Evolutionary conservation across 2,113 vertebrate species (phyloP), one percentile per base, ranked within the genome.

Genomic region (Sapayoa aenigma): DNA sequence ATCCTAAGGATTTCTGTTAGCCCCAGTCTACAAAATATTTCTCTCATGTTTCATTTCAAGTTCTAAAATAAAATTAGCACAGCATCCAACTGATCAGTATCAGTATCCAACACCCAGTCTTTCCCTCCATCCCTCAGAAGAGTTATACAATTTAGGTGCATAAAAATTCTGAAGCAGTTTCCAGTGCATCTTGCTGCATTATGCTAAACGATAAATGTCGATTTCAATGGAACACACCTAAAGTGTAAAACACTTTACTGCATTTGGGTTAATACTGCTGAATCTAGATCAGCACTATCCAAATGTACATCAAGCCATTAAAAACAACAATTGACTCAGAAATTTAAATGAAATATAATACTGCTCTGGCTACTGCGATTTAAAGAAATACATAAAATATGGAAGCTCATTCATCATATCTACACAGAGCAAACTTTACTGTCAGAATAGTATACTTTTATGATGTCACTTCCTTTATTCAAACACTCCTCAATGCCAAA

Each of bases 141-240:
- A 92, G 84, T 24, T 91, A 74, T 5, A 59, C 53, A 89, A 92
- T 59, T 75, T 92, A 55, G 42, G 37, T 44, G 76, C 19, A 50
- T 33, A 85, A 87, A 94, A 89, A 68, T 41, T 52, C 46, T 16
- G n/a, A 95, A 93, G 46, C 63, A 92, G 87, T 83, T 41, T 93
- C 60, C 67, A 69, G 58, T 31, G 6, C 33, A 62, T 31, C 55
- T 79, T 85, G 74, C 23, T 78, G 24, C 14, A 30, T 55, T 68
- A 75, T 49, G 33, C 39, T 49, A 87, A 58, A 93, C 66, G 58
- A 46, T 11, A 41, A 89, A 90, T 39, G 37, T 50, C 30, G 78
- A 15, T 75, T 84, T 76, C 42, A 39, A 73, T 47, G 31, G 12
- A 68, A 65, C 10, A 52, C 6, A 59, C 47, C 10, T n/a, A 52